Evolutionary conservation across 2,888 invertebrate genomes (phyloP), one percentile per base, ranked within the genome.

Genomic region (Julus scanicus): DNA sequence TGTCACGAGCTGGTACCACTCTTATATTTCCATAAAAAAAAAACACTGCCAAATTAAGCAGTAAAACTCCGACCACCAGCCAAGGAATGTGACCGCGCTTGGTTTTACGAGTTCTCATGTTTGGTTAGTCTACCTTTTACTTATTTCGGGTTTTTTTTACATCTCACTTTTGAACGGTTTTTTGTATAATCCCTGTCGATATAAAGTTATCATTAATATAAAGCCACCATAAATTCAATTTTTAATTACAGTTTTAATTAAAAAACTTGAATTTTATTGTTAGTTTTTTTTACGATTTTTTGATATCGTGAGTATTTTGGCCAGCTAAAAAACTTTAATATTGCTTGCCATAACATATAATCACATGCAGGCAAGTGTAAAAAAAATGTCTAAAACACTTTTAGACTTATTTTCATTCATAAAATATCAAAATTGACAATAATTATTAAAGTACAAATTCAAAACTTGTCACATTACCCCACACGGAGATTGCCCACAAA

Each of bases 51-150:
- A 11, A 53, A 8, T 53, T 8, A 15, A 53, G 53, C 53, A 15
- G 53, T 53, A 53, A 53, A 53, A 44, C 44, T 44, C 53, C 3
- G 15, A 15, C 53, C 53, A 53, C 53, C 53, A 8, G 53, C 4
- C 53, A 53, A 53, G 53, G 53, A 53, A 53, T 53, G 53, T 11
- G 53, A 53, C 4, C 53, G 11, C 53, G 11, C 53, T 53, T 53
- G 53, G 53, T 53, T 53, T 53, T 53, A 53, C n/a, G n/a, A 57
- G n/a, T 57, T 57, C 48, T 57, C 57, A n/a, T 57, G n/a, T n/a
- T 57, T 57, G 53, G 11, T 53, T 53, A 53, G 53, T 11, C 15
- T 53, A 53, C 53, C 4, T 53, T 4, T 53, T 8, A 4, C 11
- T 53, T 9, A 8, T 15, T 53, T 2, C 2, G 3, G 3, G 53